Base-by-base conservation (phyloP, 2,888 invertebrate genomes). In the Chrysolina oricalcia region DNA sequence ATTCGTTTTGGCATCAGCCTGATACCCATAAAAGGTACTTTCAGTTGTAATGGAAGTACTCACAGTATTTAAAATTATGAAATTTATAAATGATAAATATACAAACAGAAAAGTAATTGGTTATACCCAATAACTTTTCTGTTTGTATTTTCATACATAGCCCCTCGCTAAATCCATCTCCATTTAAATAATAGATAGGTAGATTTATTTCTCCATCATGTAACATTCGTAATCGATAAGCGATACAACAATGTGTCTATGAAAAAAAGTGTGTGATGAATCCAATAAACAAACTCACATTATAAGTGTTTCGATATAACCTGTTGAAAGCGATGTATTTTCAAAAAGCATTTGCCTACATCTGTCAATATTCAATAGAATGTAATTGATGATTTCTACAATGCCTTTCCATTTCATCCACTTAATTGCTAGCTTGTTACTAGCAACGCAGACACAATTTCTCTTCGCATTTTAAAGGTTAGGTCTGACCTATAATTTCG, bases 401-500 rank as follows among this genome's bases (percentile, higher is more conserved):
- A 35, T 59, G 27, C 59, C 59, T 59, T 59, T 59, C 59, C 59
- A 59, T 27, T 59, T 59, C 27, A n/a, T 6, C 35, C 10, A 9
- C 59, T 59, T 59, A 59, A 59, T 59, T 59, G 59, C 69, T 35
- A 59, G 59, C 59, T 59, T 59, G 59, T 59, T 59, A 35, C 23
- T 76, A 59, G 70, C 64, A 71, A 50, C 23, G 70, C 73, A 56
- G 68, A 74, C 76, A 62, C 76, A 76, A 77, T 80, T 77, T 77
- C 73, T 75, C 74, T 75, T 70, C 48, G 62, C 69, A 73, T 82
- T 79, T 80, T 81, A 59, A 35, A 59, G 59, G 59, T 81, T 75
- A 77, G 73, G 64, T 78, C 75, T 78, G 81, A 81, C 81, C 82
- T 75, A 81, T 80, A 82, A 82, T 82, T 82, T 78, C 78, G 74